These are phyloP conservation scores for Cryptomyrus ogoouensis DNA, from an alignment of 2,113 vertebrate genomes.

Conservation along the genomic window DNA sequence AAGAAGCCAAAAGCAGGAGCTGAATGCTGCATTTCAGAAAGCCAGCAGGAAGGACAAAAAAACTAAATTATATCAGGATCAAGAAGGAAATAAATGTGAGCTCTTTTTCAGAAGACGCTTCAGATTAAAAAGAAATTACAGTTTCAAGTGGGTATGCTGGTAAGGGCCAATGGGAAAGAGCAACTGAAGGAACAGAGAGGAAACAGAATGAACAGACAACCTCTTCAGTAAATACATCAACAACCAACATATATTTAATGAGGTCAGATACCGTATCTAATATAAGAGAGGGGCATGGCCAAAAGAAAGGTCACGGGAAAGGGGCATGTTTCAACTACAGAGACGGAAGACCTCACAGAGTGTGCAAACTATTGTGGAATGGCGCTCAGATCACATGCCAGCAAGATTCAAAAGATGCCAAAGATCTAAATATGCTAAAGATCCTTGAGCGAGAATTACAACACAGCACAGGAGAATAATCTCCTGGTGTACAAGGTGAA, in stretches of 20 bases:
- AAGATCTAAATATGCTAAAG: neutral
- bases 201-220: neutral
- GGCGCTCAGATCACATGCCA: neutral
- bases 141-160: neutral
- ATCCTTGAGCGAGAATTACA: neutral
- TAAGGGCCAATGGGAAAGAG: neutral
- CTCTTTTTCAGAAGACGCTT: neutral
- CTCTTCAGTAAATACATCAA: neutral
- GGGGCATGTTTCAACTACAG: neutral
- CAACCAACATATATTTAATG: neutral
- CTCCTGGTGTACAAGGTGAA: neutral
- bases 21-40: neutral
- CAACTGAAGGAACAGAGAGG: neutral
- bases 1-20: neutral
- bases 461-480: neutral
- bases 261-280: neutral
- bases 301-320: neutral
- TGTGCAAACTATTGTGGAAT: neutral
- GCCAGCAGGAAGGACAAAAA: neutral
- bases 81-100: neutral
- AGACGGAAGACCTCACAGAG: neutral
- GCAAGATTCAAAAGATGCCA: neutral
- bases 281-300: neutral
- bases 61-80: neutral
- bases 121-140: neutral